These are phyloP conservation scores for Darwinula stevensoni DNA, from an alignment of 2,888 invertebrate species.

Conservation along the genomic window DNA sequence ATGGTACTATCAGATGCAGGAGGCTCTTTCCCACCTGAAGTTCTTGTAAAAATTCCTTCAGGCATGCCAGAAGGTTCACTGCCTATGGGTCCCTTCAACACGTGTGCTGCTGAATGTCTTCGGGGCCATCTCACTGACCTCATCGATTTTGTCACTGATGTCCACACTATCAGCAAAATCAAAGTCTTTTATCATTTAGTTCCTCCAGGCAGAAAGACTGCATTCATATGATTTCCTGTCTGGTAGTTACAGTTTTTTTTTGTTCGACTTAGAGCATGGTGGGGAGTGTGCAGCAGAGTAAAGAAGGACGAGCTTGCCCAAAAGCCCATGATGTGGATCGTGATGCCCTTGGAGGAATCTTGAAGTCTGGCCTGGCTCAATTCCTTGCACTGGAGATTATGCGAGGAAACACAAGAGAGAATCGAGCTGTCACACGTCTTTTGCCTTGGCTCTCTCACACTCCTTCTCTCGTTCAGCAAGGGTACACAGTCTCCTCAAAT, in stretches of 20 bases:
- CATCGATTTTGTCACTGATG: slow-evolving; percentile 77
- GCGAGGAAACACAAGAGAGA: slow-evolving; percentile 51
- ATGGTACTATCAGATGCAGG: slow-evolving; percentile 59
- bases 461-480: slow-evolving; percentile 45
- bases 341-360: slow-evolving; percentile 78
- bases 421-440: slow-evolving; percentile 42
- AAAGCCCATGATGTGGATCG: slow-evolving; percentile 42
- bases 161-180: slow-evolving; percentile 81
- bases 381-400: slow-evolving; percentile 68
- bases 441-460: slow-evolving; percentile 72
- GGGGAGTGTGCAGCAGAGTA: too few species aligned
- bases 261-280: too few species aligned
- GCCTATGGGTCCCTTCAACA: slow-evolving; percentile 17
- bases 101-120: slow-evolving; percentile 81
- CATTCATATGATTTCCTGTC: background rate
- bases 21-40: slow-evolving; percentile 29
- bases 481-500: slow-evolving; percentile 22
- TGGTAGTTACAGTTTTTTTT: background rate
- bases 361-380: slow-evolving; percentile 75
- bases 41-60: too few species aligned
- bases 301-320: background rate
- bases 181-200: too few species aligned
- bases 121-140: slow-evolving; percentile 68
- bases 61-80: background rate
- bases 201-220: too few species aligned